Base-by-base conservation (phyloP, 2,888 invertebrate species). In the Drosophila koepferae region DNA sequence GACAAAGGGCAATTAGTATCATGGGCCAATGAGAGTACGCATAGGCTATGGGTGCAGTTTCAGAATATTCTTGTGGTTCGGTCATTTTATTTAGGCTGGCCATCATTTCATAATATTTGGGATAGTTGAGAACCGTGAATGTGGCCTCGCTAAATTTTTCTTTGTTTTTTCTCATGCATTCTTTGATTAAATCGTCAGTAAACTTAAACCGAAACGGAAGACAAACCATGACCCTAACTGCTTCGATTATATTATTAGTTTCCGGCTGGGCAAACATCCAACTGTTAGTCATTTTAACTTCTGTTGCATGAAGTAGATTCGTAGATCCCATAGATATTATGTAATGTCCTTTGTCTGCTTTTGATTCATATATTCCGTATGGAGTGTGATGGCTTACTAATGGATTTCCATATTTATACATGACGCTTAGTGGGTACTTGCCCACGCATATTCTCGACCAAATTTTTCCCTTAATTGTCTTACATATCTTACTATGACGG, bases 381-480 rank as follows among this genome's bases (percentile, higher is more conserved):
- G 12, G n/a, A n/a, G 12, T 12, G 10, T 7, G n/a, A 23, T 3
- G 0, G 8, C 8, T 0, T 4, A 40, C 2, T 2, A 55, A 3
- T 0, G 0, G 0, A n/a, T 28, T 40, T 2, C 0, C 0, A 40
- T 10, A 55, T 41, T 28, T 41, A 1, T 1, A 1, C 4, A 7
- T 3, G 3, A 28, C 10, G n/a, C 5, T 1, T 7, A 0, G 1
- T 10, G 55, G n/a, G n/a, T 55, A 55, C 5, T 0, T 28, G 2
- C 28, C 28, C 2, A n/a, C 3, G 40, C 55, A 55, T 16, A 53
- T 3, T 40, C 2, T 28, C 4, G 46, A 16, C 46, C 23, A 46
- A 23, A 23, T 23, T 16, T 23, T 16, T 8, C 16, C 23, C 3
- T 1, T 14, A 16, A 46, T 9, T 16, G 23, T 23, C 8, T 3